phyloP scores from a whole-genome alignment of 2,888 invertebrate genomes.

The Brachyptera risi region DNA sequence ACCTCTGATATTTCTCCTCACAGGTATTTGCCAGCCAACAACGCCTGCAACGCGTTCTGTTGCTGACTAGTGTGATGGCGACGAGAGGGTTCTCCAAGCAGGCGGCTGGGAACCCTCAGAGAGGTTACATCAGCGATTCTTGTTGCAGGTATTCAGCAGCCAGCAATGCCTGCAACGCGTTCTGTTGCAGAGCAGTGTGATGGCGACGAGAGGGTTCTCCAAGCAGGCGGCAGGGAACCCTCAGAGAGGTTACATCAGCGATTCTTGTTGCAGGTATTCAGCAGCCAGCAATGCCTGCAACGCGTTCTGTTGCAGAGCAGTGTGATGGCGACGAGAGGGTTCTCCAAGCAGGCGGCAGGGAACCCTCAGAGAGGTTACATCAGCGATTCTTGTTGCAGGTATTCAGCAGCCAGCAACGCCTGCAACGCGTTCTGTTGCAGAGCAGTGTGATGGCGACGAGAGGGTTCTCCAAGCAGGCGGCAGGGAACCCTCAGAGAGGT shows the following conservation, averaged over 20 bases:
- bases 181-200: neutral
- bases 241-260: slow-evolving; percentile 36
- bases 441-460: neutral
- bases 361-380: slow-evolving; percentile 30
- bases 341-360: neutral
- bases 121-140: slow-evolving; percentile 40
- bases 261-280: slow-evolving; percentile 37
- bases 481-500: slow-evolving; percentile 24
- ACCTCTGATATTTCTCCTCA: too few relatives aligned
- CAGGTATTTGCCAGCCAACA: neutral
- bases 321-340: neutral
- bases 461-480: neutral
- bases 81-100: neutral
- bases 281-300: neutral
- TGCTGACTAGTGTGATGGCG: neutral
- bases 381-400: slow-evolving; percentile 41
- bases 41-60: neutral
- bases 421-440: neutral
- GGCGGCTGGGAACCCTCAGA: neutral
- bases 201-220: neutral
- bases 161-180: neutral
- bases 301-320: neutral
- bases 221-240: neutral
- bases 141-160: neutral
- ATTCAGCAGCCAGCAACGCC: neutral